These are phyloP conservation scores for Sinodicranocentrus sp. DNA, from an alignment of 2,888 invertebrate genomes.

Conservation along the genomic window DNA sequence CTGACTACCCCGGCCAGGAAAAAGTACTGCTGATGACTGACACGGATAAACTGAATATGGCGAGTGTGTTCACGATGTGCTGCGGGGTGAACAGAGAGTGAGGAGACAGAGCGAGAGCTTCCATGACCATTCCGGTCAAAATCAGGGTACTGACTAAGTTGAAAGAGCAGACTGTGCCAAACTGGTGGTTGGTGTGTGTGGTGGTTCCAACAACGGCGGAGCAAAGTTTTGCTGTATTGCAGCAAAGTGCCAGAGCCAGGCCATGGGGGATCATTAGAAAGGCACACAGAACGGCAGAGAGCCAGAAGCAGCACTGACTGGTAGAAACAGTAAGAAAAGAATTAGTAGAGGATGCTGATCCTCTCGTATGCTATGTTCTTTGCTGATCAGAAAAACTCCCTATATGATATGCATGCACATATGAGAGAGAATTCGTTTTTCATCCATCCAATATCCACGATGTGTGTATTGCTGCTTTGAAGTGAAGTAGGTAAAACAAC, in stretches of 20 bases:
- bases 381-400: constrained; percentile 9
- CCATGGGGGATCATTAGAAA: constrained; percentile 71
- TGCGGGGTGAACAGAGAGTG: constrained; percentile 59
- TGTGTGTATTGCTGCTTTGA: constrained; percentile 25
- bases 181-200: constrained; percentile 63
- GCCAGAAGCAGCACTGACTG: constrained; percentile 30
- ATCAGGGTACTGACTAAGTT: constrained; percentile 67
- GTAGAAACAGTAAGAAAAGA: constrained; percentile 29
- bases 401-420: constrained; percentile 2
- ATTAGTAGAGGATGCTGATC: constrained; percentile 47
- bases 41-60: constrained; percentile 23
- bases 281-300: constrained; percentile 47
- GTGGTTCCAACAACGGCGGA: constrained; percentile 63
- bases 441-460: constrained; percentile 13
- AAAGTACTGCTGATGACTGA: constrained; percentile 32
- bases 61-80: neutral
- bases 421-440: neutral
- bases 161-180: constrained; percentile 43
- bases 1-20: constrained; percentile 1
- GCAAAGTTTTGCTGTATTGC: constrained; percentile 59
- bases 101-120: constrained; percentile 19
- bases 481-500: constrained; percentile 46
- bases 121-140: constrained; percentile 69
- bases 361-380: neutral
- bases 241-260: constrained; percentile 60